Evolutionary conservation across 2,888 invertebrate genomes (phyloP).

Genomic region (Mesoligia furuncula): DNA sequence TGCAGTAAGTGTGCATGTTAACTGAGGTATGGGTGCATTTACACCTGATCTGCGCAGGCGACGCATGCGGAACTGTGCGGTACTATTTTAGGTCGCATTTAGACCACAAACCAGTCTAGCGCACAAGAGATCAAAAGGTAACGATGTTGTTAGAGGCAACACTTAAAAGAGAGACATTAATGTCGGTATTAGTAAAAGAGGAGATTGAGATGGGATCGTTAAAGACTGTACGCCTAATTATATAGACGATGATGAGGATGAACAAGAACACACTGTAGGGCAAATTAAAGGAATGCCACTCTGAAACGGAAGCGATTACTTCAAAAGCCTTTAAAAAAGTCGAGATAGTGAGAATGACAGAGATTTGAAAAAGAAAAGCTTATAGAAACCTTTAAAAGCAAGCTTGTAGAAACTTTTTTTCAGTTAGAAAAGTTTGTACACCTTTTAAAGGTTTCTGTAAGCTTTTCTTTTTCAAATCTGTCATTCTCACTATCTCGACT

Average conservation of each 20-base stretch:
- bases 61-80: constrained; percentile 85
- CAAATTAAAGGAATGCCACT: background rate
- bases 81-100: constrained; percentile 87
- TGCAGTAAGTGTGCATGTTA: constrained; percentile 66
- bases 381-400: no score
- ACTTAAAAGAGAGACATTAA: constrained; percentile 63
- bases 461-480: no score
- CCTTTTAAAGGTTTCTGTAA: no score
- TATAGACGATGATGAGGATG: background rate
- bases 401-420: no score
- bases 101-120: constrained; percentile 85
- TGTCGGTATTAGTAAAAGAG: constrained; percentile 14
- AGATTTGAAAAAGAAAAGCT: background rate
- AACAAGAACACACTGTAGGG: background rate
- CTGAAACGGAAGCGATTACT: background rate
- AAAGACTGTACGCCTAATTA: background rate
- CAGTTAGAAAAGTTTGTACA: no score
- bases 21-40: constrained; percentile 76
- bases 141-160: constrained; percentile 71
- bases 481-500: no score
- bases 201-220: background rate
- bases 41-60: constrained; percentile 84
- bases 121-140: constrained; percentile 87
- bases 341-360: background rate
- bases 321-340: background rate